Conservation (phyloP, 2,888 invertebrate genomes). For the Stenurella melanura region DNA sequence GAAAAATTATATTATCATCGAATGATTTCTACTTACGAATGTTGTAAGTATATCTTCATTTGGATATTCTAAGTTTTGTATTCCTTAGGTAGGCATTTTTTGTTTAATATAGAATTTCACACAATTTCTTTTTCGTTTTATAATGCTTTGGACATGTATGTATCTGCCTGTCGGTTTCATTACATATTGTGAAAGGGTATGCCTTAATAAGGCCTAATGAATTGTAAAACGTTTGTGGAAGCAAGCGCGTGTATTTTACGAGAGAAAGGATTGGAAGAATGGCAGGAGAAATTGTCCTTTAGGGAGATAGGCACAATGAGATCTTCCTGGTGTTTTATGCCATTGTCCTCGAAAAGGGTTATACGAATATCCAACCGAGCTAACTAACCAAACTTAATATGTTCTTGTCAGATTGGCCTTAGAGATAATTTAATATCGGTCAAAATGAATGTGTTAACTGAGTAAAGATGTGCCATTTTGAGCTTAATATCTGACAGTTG, state of each 20-base stretch:
- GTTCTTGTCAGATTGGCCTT: constrained; percentile 47
- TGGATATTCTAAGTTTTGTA: too few species aligned
- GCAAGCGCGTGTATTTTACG: constrained; percentile 68
- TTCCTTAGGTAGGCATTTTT: neutral
- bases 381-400: constrained; percentile 54
- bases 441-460: constrained; percentile 26
- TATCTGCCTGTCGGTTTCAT: constrained; percentile 1
- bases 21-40: too few species aligned
- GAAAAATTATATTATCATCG: too few species aligned
- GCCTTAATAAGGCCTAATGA: constrained; percentile 61
- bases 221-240: constrained; percentile 67
- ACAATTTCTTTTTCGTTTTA: neutral
- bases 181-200: constrained; percentile 31
- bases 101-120: neutral
- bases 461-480: neutral
- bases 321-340: constrained; percentile 62
- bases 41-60: too few species aligned
- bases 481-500: neutral
- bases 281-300: constrained; percentile 64
- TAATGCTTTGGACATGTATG: neutral
- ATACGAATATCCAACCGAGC: constrained; percentile 36
- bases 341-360: constrained; percentile 29
- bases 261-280: constrained; percentile 67
- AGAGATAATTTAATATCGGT: constrained; percentile 52
- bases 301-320: constrained; percentile 59